Evolutionary conservation across 2,888 invertebrate species (phyloP).

Genomic region (Lochmaea crataegi): DNA sequence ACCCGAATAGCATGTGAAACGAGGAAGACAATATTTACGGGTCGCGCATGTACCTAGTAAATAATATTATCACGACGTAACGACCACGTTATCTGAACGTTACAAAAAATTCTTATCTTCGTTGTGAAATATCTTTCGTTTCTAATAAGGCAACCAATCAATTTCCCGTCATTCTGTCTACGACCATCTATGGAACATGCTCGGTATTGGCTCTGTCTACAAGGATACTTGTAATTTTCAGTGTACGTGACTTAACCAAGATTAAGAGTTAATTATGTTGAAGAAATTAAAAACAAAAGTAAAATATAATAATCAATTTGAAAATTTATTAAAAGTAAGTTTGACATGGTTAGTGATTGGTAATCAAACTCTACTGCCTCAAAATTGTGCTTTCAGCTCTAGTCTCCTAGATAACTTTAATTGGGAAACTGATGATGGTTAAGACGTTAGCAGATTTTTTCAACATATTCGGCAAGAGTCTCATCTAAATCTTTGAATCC

Average conservation of each 20-base stretch:
- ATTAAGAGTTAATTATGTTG: neutral
- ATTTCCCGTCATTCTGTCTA: conserved; percentile 48
- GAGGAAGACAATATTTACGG: conserved; percentile 23
- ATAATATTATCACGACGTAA: conserved; percentile 26
- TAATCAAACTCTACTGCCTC: too few relatives aligned
- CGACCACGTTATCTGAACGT: conserved; percentile 31
- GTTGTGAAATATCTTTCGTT: conserved; percentile 48
- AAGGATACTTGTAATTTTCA: conserved; percentile 7
- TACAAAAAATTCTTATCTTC: conserved; percentile 51
- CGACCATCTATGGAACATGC: conserved; percentile 46
- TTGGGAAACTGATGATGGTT: too few relatives aligned
- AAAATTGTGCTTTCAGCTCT: too few relatives aligned
- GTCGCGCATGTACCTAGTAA: conserved; percentile 16
- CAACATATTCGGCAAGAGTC: too few relatives aligned
- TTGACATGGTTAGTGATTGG: too few relatives aligned
- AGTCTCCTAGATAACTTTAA: too few relatives aligned
- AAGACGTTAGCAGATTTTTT: too few relatives aligned
- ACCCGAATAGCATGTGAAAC: conserved; percentile 20
- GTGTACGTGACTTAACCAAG: neutral
- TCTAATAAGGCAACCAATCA: conserved; percentile 54
- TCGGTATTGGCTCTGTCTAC: neutral
- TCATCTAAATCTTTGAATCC: too few relatives aligned
- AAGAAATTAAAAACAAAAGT: neutral
- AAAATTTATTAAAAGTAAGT: neutral
- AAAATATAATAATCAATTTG: neutral